Base-by-base conservation (phyloP, 2,113 vertebrate genomes). In the Phoenicopterus ruber region DNA sequence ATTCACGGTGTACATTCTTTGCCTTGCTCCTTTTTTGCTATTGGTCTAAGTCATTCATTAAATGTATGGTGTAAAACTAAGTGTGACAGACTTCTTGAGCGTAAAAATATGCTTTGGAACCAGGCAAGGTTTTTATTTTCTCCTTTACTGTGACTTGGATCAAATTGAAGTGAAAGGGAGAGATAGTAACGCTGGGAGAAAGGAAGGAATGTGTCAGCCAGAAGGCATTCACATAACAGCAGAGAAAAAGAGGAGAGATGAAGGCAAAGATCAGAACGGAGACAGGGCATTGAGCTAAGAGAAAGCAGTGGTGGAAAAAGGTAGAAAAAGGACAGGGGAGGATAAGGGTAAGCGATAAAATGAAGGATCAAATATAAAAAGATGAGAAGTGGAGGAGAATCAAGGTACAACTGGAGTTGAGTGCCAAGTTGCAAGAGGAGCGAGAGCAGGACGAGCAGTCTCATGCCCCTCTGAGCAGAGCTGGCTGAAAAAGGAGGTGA, bases 391-490 rank as follows among this genome's bases (percentile, higher is more conserved):
- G 10, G 29, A 66, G 32, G 46, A 38, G 40, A 82, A 62, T 26
- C 24, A 24, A 82, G 40, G 52, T 62, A 7, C 11, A 13, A 7
- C 8, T 32, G 21, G 38, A 73, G 38, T 3, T 61, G 29, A 54
- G 38, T 9, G 25, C 29, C 7, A 44, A 54, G 25, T 16, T 17
- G 6, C 29, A 46, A 40, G 58, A 78, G 17, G 46, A 73, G 15
- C 0, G 2, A 36, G 40, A 59, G 18, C 58, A 49, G 58, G 40
- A 49, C 0, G 1, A 14, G 26, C 46, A 19, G 25, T 24, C 11
- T 29, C 3, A 6, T 24, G 44, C 22, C 29, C 50, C 46, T 78
- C 4, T 40, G 10, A 32, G 52, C 46, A 78, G 58, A 66, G 44
- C 38, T 59, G 38, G 50, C 18, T n/a, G 63, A n/a, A 58, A 52